Base-by-base conservation (phyloP, 2,888 invertebrate species). In the Himalopsyche anomala region DNA sequence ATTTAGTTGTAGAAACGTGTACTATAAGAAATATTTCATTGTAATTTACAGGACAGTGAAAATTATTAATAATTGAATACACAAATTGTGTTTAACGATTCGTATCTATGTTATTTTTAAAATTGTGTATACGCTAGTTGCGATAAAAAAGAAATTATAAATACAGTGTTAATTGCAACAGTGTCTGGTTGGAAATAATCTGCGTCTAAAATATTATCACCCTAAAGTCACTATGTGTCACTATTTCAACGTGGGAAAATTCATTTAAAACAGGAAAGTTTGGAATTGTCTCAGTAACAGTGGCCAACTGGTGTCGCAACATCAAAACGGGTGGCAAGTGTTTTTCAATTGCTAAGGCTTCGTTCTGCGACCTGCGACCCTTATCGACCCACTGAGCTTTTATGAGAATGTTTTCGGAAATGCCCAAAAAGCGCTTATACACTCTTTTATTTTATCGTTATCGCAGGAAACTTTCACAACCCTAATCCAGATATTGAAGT, bases 381-480 rank as follows among this genome's bases (percentile, higher is more conserved):
- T 62, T 62, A 62, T 62, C 62, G 62, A 62, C 62, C 62, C 62
- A 62, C 62, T 62, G 62, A 28, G 62, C 62, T 62, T 62, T 62
- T 62, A 62, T 62, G 62, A 28, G 62, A 62, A 62, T 62, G 62
- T 62, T 62, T 62, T 62, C 62, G 62, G 62, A 62, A 62, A 62
- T 62, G 62, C 62, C 62, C 62, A 62, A 62, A 62, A 62, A 62
- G 28, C 62, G 62, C 62, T 62, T 62, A 62, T 62, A 62, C 62
- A 62, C 62, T 62, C 62, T 62, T 62, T 62, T 62, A 62, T 62
- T 62, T 62, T 62, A 62, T 62, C 62, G 62, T 62, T 62, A 62
- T 62, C 62, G 62, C 19, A 62, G 19, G 62, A 62, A 62, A 62
- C 62, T 62, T 62, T 19, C 62, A 28, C 62, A 62, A 62, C 62